Percentiles rank a stretch among this genome's conserved stretches.
Evolutionary conservation across 2,888 invertebrate species (phyloP).

Genomic region (Cyaniris semiargus): DNA sequence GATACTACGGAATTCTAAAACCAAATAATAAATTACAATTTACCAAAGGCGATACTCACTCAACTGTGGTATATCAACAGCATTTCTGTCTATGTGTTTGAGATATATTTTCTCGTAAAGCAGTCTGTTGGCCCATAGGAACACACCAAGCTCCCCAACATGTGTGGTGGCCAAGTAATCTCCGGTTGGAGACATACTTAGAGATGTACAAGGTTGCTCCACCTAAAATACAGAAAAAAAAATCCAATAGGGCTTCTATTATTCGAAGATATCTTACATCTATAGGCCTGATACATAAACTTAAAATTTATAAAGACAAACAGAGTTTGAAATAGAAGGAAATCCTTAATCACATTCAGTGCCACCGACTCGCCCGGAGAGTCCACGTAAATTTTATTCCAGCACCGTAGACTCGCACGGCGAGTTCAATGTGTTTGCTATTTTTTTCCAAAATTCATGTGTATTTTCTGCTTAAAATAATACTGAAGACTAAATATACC

Average conservation of each 20-base stretch:
- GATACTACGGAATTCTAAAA: too few species aligned
- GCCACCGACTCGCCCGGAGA: too few species aligned
- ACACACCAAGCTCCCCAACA: slow-evolving; percentile 92
- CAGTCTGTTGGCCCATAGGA: slow-evolving; percentile 95
- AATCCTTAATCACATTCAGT: too few species aligned
- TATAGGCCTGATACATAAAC: too few species aligned
- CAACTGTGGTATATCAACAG: slow-evolving; percentile 61
- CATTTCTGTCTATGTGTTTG: slow-evolving; percentile 82
- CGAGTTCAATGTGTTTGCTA: too few species aligned
- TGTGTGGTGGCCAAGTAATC: slow-evolving; percentile 95
- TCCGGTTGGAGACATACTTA: slow-evolving; percentile 94
- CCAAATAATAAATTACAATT: neutral
- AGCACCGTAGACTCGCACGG: slow-evolving; percentile 5
- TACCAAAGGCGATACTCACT: slow-evolving; percentile 52
- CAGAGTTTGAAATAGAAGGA: too few species aligned
- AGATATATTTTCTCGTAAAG: slow-evolving; percentile 91
- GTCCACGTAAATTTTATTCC: too few species aligned
- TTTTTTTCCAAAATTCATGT: neutral
- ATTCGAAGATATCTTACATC: too few species aligned
- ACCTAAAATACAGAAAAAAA: slow-evolving; percentile 72
- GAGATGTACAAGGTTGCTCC: slow-evolving; percentile 89
- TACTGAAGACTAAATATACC: slow-evolving; percentile 16
- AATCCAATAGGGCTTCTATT: too few species aligned
- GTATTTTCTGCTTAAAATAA: slow-evolving; percentile 20
- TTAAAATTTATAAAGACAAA: too few species aligned